These are phyloP conservation scores for Gastrophryne carolinensis DNA, from an alignment of 2,797 vertebrate genomes.

Conservation along the genomic window DNA sequence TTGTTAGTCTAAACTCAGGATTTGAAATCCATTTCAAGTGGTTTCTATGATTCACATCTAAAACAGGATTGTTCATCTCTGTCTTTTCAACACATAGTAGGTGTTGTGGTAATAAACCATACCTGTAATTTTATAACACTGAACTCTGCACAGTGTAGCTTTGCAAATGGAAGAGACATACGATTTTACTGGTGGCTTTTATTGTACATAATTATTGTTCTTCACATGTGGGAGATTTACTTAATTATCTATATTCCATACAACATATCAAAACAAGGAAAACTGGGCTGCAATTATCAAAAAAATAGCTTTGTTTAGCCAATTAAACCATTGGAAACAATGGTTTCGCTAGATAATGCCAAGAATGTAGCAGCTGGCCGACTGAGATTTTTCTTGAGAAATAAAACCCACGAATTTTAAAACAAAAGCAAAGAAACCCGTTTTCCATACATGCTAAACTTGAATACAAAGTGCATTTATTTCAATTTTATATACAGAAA, in stretches of 20 bases:
- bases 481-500: too few relatives aligned
- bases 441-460: too few relatives aligned
- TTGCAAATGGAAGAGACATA: background rate
- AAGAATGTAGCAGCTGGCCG: background rate
- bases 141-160: background rate
- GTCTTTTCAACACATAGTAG: background rate
- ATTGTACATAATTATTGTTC: background rate
- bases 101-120: background rate
- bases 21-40: too few relatives aligned
- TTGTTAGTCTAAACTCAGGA: too few relatives aligned
- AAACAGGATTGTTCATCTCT: too few relatives aligned
- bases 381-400: background rate
- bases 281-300: background rate
- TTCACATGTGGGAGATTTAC: background rate
- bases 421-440: background rate
- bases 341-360: slow-evolving; percentile 1
- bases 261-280: background rate
- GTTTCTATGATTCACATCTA: too few relatives aligned
- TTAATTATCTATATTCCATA: background rate
- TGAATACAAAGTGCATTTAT: too few relatives aligned
- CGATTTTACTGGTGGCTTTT: background rate
- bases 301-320: background rate
- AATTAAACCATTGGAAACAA: slow-evolving; percentile 16
- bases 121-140: background rate
- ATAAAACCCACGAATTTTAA: background rate